Conservation (phyloP, 2,888 invertebrate species). For the Hoplodrina ambigua region DNA sequence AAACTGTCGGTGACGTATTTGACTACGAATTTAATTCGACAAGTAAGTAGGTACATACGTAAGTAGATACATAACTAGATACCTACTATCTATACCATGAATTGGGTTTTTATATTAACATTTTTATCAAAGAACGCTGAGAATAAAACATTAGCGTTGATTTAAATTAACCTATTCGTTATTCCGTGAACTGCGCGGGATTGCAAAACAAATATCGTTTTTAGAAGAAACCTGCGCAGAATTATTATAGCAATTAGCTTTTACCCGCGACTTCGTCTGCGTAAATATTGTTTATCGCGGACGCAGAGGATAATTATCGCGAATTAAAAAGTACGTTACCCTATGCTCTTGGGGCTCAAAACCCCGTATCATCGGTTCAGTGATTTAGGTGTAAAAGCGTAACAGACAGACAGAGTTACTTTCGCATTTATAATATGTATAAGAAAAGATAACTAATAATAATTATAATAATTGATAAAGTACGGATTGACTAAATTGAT, state of each 20-base stretch:
- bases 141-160: slow-evolving; percentile 11
- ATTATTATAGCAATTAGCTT: slow-evolving; percentile 1
- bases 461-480: too few relatives aligned
- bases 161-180: slow-evolving; percentile 22
- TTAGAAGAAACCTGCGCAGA: slow-evolving; percentile 24
- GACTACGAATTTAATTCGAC: slow-evolving; percentile 1
- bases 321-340: too few relatives aligned
- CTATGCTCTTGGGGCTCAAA: too few relatives aligned
- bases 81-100: not conserved
- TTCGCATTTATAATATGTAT: too few relatives aligned
- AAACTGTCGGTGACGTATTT: slow-evolving; percentile 24
- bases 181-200: slow-evolving; percentile 31
- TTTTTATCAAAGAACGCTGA: slow-evolving; percentile 1
- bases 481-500: not conserved
- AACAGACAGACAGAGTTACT: too few relatives aligned
- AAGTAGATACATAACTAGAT: not conserved
- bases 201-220: slow-evolving; percentile 18
- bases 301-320: too few relatives aligned
- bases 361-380: too few relatives aligned
- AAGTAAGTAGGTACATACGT: not conserved
- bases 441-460: too few relatives aligned
- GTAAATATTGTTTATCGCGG: too few relatives aligned
- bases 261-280: too few relatives aligned
- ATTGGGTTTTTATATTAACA: slow-evolving; percentile 5
- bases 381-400: too few relatives aligned